These are phyloP conservation scores for Dolichotis patagonum DNA, from an alignment of 2,113 vertebrate genomes.

Conservation along the genomic window DNA sequence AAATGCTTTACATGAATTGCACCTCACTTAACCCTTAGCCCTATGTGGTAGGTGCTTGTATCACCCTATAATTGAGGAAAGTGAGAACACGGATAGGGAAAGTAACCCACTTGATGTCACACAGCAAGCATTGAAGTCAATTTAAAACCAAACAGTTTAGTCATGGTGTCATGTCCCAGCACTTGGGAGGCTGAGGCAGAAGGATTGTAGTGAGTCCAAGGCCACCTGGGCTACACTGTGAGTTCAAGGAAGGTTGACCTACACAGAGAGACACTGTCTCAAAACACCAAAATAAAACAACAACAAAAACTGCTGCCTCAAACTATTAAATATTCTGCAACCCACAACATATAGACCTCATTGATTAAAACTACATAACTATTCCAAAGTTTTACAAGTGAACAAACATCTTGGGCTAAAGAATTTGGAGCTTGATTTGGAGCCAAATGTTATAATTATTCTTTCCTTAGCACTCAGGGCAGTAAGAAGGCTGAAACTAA, in stretches of 20 bases:
- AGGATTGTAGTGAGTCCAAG: not conserved
- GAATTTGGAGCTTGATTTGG: constrained; percentile 11
- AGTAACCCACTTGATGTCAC: not conserved
- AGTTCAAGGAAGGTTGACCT: not conserved
- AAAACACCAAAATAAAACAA: not conserved
- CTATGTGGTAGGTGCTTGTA: rapidly evolving
- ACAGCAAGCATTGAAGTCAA: not conserved
- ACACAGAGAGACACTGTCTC: not conserved
- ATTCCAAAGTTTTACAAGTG: not conserved
- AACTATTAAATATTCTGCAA: not conserved
- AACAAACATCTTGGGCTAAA: not conserved
- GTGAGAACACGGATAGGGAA: not conserved
- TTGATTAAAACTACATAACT: not conserved
- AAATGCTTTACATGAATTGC: not conserved
- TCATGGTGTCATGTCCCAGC: not conserved
- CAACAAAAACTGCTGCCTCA: not conserved
- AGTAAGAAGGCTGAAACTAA: not conserved
- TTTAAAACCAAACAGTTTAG: not conserved
- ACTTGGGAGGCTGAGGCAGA: not conserved
- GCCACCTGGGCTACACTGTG: not conserved
- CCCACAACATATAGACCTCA: not conserved
- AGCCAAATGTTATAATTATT: not conserved
- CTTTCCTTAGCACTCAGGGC: constrained; percentile 5
- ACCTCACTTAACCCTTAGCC: not conserved
- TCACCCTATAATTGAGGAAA: not conserved